These are phyloP conservation scores for Amitus sp. DNA, from an alignment of 2,888 invertebrate genomes.

Conservation along the genomic window DNA sequence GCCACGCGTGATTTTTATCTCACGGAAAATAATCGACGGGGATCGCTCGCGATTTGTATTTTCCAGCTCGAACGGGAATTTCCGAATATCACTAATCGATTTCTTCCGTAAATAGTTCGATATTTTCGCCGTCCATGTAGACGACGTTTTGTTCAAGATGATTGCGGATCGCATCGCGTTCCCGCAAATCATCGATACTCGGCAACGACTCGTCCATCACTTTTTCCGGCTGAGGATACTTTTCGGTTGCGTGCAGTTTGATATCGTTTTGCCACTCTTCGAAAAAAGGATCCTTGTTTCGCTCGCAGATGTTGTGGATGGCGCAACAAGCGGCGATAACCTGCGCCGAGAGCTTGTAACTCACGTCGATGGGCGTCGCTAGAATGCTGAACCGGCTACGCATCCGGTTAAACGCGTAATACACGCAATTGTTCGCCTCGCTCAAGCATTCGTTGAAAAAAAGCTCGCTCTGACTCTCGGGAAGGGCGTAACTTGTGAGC, in stretches of 20 bases:
- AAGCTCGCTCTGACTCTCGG: slow-evolving; percentile 22
- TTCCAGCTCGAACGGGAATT: no score
- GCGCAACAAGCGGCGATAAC: slow-evolving; percentile 48
- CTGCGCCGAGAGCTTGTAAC: slow-evolving; percentile 43
- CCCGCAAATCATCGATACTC: slow-evolving; percentile 17
- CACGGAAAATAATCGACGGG: slow-evolving; percentile 8
- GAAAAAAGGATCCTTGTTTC: slow-evolving; percentile 35
- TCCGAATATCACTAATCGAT: background rate
- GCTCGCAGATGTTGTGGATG: slow-evolving; percentile 48
- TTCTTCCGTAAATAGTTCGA: slow-evolving; percentile 12
- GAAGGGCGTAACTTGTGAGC: slow-evolving; percentile 36
- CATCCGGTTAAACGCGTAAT: slow-evolving; percentile 42
- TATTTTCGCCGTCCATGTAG: slow-evolving; percentile 13
- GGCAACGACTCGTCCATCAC: slow-evolving; percentile 21
- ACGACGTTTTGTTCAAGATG: slow-evolving; percentile 17
- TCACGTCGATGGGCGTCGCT: slow-evolving; percentile 43
- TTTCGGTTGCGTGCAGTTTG: slow-evolving; percentile 19
- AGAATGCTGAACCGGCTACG: slow-evolving; percentile 44
- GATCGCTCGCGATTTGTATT: background rate
- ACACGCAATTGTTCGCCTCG: slow-evolving; percentile 37
- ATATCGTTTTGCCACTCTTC: slow-evolving; percentile 38
- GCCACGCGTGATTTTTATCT: slow-evolving; percentile 7
- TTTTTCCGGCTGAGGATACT: slow-evolving; percentile 43
- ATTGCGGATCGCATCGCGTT: slow-evolving; percentile 19
- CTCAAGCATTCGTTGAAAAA: slow-evolving; percentile 40